phyloP scores from a whole-genome alignment of 1,140 invertebrate species.

The Latrodectus geometricus region DNA sequence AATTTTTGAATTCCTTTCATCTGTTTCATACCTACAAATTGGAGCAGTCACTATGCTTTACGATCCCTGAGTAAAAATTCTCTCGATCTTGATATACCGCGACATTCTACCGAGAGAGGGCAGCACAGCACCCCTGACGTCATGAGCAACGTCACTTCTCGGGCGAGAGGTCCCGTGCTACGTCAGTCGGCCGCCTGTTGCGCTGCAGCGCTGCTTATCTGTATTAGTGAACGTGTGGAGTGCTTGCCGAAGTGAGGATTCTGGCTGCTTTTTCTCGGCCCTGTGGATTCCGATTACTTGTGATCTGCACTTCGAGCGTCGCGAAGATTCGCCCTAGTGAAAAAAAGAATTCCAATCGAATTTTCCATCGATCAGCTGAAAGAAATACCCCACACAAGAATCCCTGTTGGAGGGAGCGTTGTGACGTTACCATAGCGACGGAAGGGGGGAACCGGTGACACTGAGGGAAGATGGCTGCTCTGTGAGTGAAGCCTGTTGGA shows the following conservation, averaged over 20 bases:
- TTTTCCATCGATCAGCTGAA: no score
- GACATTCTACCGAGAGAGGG: slow-evolving; percentile 16
- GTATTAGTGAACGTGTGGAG: background rate
- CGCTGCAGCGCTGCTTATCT: slow-evolving; percentile 22
- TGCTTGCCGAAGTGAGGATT: background rate
- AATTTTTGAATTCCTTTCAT: no score
- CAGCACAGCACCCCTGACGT: slow-evolving; percentile 1
- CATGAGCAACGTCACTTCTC: no score
- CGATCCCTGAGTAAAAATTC: no score
- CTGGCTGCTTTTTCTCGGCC: background rate
- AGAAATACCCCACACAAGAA: background rate
- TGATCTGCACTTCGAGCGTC: no score
- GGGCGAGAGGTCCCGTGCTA: background rate
- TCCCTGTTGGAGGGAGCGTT: background rate
- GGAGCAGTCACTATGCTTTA: no score
- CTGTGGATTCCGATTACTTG: no score
- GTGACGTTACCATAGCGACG: slow-evolving; percentile 34
- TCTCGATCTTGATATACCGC: background rate
- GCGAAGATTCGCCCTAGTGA: no score
- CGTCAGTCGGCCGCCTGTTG: slow-evolving; percentile 43
- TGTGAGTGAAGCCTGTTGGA: slow-evolving; percentile 33
- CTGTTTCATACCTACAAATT: no score
- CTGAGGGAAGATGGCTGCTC: slow-evolving; percentile 20
- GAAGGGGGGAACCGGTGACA: slow-evolving; percentile 34
- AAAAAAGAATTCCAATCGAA: no score